Evolutionary conservation across 2,113 vertebrate species (phyloP).

Genomic region (Abramis brama): DNA sequence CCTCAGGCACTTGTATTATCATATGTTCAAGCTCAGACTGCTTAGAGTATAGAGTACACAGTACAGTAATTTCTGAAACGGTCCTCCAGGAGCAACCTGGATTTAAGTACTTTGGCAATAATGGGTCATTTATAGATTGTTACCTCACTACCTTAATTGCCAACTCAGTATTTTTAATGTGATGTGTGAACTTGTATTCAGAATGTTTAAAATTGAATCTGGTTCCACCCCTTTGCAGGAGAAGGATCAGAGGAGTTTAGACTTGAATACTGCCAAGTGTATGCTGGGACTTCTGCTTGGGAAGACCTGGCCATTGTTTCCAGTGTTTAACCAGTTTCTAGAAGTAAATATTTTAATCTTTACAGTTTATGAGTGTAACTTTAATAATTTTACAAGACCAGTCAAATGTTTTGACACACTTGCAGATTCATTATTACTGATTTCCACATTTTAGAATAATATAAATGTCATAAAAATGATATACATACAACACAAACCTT

Average conservation of each 20-base stretch:
- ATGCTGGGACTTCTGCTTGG: slow-evolving; percentile 98
- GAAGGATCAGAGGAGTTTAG: slow-evolving; percentile 99
- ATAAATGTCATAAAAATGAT: neutral
- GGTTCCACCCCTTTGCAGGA: slow-evolving; percentile 77
- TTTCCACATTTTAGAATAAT: no score
- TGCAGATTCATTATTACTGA: neutral
- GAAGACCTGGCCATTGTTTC: slow-evolving; percentile 98
- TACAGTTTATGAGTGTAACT: neutral
- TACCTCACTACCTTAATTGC: neutral
- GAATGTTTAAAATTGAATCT: neutral
- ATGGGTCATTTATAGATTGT: neutral
- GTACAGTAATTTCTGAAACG: neutral
- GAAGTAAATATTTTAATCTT: slow-evolving; percentile 79
- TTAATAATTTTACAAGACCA: neutral
- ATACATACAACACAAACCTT: neutral
- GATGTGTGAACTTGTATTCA: neutral
- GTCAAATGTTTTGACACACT: neutral
- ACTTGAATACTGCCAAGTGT: slow-evolving; percentile 98
- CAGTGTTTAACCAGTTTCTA: slow-evolving; percentile 98
- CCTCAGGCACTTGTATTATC: neutral
- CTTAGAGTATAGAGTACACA: neutral
- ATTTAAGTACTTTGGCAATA: neutral
- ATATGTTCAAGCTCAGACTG: neutral
- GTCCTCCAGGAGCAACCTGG: neutral
- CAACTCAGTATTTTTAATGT: neutral